Evolutionary conservation across 2,113 vertebrate species (phyloP).

Genomic region (Calypte anna): DNA sequence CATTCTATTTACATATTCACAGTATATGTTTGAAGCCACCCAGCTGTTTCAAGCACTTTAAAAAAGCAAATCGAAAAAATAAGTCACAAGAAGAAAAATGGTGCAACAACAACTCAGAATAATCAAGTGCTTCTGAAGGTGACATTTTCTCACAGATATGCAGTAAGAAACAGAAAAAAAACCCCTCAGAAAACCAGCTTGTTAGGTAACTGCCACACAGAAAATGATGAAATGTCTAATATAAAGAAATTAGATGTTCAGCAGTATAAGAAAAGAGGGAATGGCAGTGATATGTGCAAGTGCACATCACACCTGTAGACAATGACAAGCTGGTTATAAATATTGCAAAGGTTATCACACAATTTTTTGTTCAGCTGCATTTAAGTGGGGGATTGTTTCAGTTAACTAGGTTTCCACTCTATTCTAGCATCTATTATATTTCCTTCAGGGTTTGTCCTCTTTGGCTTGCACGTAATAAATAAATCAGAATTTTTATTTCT

Average conservation of each 20-base stretch:
- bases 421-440: not conserved
- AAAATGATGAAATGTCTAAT: not conserved
- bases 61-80: not conserved
- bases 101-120: not conserved
- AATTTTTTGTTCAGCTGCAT: not conserved
- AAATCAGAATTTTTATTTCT: slow-evolving; percentile 4
- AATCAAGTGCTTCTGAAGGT: slow-evolving; percentile 8
- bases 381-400: not conserved
- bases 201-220: not conserved
- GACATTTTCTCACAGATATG: not conserved
- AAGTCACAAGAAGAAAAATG: not conserved
- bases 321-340: not conserved
- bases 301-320: not conserved
- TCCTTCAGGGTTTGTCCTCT: not conserved
- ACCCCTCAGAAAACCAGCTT: not conserved
- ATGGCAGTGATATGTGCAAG: not conserved
- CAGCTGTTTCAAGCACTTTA: not conserved
- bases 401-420: not conserved
- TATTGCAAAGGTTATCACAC: not conserved
- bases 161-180: not conserved
- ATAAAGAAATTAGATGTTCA: not conserved
- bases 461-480: not conserved
- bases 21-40: not conserved
- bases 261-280: not conserved
- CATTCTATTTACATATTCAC: not conserved